phyloP scores from a whole-genome alignment of 2,888 invertebrate genomes.

The Ethmia dodecea region DNA sequence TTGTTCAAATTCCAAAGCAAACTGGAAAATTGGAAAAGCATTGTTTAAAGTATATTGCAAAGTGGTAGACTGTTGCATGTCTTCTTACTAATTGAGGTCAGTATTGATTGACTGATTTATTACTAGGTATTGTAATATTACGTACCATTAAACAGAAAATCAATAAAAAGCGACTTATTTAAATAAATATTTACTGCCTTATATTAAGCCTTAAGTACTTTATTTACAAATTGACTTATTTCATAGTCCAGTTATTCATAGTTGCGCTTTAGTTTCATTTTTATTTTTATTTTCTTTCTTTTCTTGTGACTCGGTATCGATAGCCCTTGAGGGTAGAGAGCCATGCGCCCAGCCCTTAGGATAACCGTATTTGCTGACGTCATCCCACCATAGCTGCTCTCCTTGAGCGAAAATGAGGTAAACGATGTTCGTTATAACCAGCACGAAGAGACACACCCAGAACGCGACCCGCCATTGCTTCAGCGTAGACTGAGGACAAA shows the following conservation, averaged over 20 bases:
- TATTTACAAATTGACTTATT: conserved; percentile 5
- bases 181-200: not conserved
- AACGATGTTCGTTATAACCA: conserved; percentile 81
- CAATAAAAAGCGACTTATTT: too few relatives aligned
- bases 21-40: too few relatives aligned
- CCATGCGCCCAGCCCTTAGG: conserved; percentile 60
- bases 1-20: too few relatives aligned
- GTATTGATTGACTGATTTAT: too few relatives aligned
- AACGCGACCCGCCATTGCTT: conserved; percentile 87
- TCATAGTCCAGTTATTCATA: conserved; percentile 11
- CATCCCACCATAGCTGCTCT: conserved; percentile 87
- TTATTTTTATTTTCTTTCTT: conserved; percentile 27
- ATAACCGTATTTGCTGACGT: conserved; percentile 69
- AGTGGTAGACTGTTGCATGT: too few relatives aligned
- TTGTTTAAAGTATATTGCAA: too few relatives aligned
- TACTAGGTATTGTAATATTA: too few relatives aligned
- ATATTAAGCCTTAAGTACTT: not conserved
- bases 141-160: too few relatives aligned
- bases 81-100: too few relatives aligned
- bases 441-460: conserved; percentile 85
- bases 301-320: conserved; percentile 42
- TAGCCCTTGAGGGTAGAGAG: conserved; percentile 37
- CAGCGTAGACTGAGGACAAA: conserved; percentile 70
- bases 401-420: conserved; percentile 85
- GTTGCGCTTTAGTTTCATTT: conserved; percentile 27